Percentiles rank a stretch among this genome's conserved stretches.
phyloP scores from a whole-genome alignment of 2,888 invertebrate genomes.

The Reticulitermes lucifugus region DNA sequence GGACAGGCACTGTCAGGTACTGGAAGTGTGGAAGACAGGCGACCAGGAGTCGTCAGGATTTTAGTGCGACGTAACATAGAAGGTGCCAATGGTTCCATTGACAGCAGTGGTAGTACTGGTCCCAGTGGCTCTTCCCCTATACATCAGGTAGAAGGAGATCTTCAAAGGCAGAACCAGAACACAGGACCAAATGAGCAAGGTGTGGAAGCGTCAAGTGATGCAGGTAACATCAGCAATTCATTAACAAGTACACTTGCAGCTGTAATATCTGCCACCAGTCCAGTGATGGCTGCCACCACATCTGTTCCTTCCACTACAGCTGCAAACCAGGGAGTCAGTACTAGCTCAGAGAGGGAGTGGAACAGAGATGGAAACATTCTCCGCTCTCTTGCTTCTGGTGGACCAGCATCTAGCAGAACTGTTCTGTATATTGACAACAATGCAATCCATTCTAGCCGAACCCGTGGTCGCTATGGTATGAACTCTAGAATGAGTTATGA shows the following conservation, averaged over 20 bases:
- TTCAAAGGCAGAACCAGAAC: conserved; percentile 11
- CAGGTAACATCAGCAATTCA: background rate
- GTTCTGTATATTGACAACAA: conserved; percentile 20
- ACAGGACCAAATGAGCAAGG: background rate
- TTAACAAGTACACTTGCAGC: conserved; percentile 18
- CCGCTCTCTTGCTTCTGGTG: background rate
- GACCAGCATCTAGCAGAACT: conserved; percentile 9
- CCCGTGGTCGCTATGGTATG: background rate
- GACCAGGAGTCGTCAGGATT: conserved; percentile 33
- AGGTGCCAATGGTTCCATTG: background rate
- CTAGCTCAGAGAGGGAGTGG: conserved; percentile 16
- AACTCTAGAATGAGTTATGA: background rate
- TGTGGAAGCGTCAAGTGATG: background rate
- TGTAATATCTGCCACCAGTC: conserved; percentile 27
- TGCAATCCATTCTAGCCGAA: background rate
- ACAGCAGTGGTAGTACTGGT: background rate
- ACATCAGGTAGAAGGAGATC: background rate
- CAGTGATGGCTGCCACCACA: background rate
- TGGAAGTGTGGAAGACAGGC: conserved; percentile 1
- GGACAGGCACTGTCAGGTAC: background rate
- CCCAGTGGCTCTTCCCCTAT: background rate
- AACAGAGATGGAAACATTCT: background rate
- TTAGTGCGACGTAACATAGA: conserved; percentile 32
- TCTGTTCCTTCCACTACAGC: background rate
- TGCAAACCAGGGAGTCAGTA: conserved; percentile 8